Conservation (phyloP, 2,888 invertebrate species). For the Drosophila basisetae region DNA sequence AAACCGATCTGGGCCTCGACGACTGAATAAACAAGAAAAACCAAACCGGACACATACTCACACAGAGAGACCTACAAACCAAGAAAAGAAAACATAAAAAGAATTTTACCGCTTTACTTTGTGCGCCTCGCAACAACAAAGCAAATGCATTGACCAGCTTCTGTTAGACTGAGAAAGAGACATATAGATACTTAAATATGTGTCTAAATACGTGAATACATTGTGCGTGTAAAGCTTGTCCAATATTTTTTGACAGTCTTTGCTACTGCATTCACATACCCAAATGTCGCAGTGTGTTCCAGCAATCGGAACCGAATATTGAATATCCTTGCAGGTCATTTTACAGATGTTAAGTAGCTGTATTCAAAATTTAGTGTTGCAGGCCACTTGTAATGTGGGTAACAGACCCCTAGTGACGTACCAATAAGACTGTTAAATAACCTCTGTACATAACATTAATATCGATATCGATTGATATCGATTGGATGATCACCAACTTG, state of each 20-base stretch:
- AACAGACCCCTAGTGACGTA: not conserved
- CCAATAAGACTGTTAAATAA: not conserved
- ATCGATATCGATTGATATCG: not conserved
- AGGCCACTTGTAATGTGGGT: not conserved
- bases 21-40: conserved; percentile 73
- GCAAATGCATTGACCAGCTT: conserved; percentile 65
- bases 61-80: not conserved
- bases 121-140: conserved; percentile 19
- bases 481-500: not conserved
- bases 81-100: conserved; percentile 47
- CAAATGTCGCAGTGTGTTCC: conserved; percentile 39
- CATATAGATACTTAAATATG: conserved; percentile 3
- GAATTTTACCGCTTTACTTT: conserved; percentile 64
- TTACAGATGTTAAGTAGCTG: not conserved
- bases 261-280: conserved; percentile 42
- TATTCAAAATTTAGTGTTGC: not conserved
- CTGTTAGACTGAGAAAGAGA: conserved; percentile 23
- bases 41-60: conserved; percentile 52
- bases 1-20: conserved; percentile 54
- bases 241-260: conserved; percentile 68
- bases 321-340: not conserved
- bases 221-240: conserved; percentile 1
- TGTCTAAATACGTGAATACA: conserved; percentile 1
- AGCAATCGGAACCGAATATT: conserved; percentile 7
- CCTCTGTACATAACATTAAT: not conserved